Percentiles rank a stretch among this genome's conserved stretches.
These are phyloP conservation scores for Sanderia malayensis DNA, from an alignment of 30 jellyfish, hydroid and myxozoan species.

Conservation along the genomic window DNA sequence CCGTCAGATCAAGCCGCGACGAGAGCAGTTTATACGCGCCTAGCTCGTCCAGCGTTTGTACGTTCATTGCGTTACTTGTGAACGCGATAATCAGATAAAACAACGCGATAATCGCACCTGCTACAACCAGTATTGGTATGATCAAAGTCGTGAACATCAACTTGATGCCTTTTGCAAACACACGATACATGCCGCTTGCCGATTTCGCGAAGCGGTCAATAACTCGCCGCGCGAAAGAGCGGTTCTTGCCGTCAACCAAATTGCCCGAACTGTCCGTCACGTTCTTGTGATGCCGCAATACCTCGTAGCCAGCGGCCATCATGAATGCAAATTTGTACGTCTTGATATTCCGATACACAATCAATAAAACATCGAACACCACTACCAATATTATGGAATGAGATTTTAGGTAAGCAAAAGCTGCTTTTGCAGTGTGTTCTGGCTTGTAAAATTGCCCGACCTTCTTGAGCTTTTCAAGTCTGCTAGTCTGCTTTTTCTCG, in stretches of 20 bases:
- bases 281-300: constrained; percentile 6
- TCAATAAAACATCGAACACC: constrained; percentile 37
- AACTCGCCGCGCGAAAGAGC: constrained; percentile 26
- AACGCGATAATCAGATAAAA: constrained; percentile 35
- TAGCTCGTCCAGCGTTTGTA: constrained; percentile 23
- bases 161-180: constrained; percentile 8
- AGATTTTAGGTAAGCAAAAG: constrained; percentile 6
- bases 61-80: constrained; percentile 42
- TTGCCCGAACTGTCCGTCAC: neutral
- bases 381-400: constrained; percentile 19
- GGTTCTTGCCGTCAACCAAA: neutral
- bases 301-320: constrained; percentile 51
- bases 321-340: constrained; percentile 48
- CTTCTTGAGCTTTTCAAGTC: neutral
- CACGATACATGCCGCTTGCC: constrained; percentile 7
- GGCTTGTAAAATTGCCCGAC: constrained; percentile 13
- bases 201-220: constrained; percentile 29
- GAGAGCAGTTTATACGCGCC: constrained; percentile 42
- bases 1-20: constrained; percentile 32
- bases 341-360: constrained; percentile 27
- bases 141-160: constrained; percentile 35
- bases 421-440: constrained; percentile 5
- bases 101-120: neutral
- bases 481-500: constrained; percentile 21
- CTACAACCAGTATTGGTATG: constrained; percentile 19